Evolutionary conservation across 2,888 invertebrate species (phyloP).

Genomic region (Horisme vitalbata): DNA sequence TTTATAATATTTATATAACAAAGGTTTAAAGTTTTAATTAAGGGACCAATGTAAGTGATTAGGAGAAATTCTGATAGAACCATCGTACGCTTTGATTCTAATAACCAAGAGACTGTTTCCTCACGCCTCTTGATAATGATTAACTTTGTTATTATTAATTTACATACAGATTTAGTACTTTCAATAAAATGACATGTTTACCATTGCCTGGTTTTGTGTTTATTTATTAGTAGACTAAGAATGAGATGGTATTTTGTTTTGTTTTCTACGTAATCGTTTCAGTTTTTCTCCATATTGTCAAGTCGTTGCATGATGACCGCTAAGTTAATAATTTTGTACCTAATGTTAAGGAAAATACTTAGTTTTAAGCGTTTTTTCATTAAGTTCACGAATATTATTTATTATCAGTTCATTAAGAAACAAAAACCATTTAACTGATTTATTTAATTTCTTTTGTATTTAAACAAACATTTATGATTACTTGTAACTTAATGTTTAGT

Average conservation of each 20-base stretch:
- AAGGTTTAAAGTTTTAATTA: constrained; percentile 80
- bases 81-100: constrained; percentile 63
- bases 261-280: constrained; percentile 53
- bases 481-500: constrained; percentile 66
- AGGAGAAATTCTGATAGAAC: constrained; percentile 79
- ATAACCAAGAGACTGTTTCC: constrained; percentile 65
- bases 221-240: constrained; percentile 55
- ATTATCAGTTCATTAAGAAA: constrained; percentile 81
- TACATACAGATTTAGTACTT: constrained; percentile 64
- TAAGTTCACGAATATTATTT: constrained; percentile 81
- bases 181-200: constrained; percentile 68
- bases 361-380: constrained; percentile 76
- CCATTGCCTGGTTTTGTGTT: constrained; percentile 66
- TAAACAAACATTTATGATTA: constrained; percentile 74
- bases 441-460: constrained; percentile 82
- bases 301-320: constrained; percentile 75
- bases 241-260: constrained; percentile 66
- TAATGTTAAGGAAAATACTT: constrained; percentile 70
- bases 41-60: constrained; percentile 82
- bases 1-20: constrained; percentile 82
- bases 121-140: constrained; percentile 61
- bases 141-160: constrained; percentile 50
- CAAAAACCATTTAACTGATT: constrained; percentile 79
- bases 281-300: constrained; percentile 70
- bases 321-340: constrained; percentile 80